Base-by-base conservation (phyloP, 1,140 invertebrate genomes). In the Musca vetustissima region DNA sequence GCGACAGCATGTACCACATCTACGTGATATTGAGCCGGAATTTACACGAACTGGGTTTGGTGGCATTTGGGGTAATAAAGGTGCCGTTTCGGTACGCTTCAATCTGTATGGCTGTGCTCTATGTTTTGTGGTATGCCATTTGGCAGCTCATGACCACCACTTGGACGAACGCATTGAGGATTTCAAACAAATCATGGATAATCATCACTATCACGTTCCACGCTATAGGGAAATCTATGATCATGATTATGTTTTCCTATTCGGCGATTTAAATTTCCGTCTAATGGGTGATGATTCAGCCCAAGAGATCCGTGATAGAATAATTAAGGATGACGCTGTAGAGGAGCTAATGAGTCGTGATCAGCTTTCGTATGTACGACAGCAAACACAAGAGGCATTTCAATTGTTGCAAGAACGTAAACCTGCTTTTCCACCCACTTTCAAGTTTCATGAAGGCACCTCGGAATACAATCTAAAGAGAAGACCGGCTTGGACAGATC, bases 401-500 rank as follows among this genome's bases (percentile, higher is more conserved):
- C 89, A 88, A 24, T 91, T 93, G 81, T 86, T 96, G 59, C 84
- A 79, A 14, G 95, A 97, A 81, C 84, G 87, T 1, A 73, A 86
- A 65, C 89, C 93, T 22, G 86, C 85, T 53, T 97, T 97, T 83
- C 89, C 91, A n/a, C 95, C 95, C 7, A 96, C 94, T 1, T 97
- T 93, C 77, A 96, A 96, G 85, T 95, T 91, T 79, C 85, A 89
- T 75, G 88, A 90, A 64, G 88, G 88, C 8, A 88, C 89, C 13
- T 87, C 89, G 70, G 85, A 88, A 66, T 96, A 93, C 84, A 92
- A 96, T 84, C 74, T 89, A 53, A 94, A 92, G 48, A 87, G 98
- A 75, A 90, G 93, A 4, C 98, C 98, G 9, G 97, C 98, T 8
- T 99, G 98, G 97, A 98, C 96, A 85, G 98, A 99, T 85, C 87